Base-by-base conservation (phyloP, 2,113 vertebrate species). In the Haliaeetus leucogaster region DNA sequence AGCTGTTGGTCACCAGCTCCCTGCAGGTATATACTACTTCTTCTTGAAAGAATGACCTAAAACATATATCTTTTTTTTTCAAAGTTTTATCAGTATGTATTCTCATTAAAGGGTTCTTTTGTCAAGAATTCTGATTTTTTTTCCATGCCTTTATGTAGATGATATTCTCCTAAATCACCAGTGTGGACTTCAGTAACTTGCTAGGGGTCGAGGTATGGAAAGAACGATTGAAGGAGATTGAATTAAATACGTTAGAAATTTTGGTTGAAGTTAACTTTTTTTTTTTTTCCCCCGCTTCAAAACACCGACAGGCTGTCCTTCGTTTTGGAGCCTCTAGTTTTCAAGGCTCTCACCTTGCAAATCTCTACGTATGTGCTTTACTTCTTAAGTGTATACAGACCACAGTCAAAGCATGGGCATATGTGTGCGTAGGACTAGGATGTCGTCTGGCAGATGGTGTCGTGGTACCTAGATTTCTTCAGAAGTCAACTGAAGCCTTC, bases 391-490 rank as follows among this genome's bases (percentile, higher is more conserved):
- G 78, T 82, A 58, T 80, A 83, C 82, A 95, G 90, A 95, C 78
- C 93, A 58, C 55, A 97, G 85, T 65, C 81, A 92, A 95, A 95
- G 89, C 84, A 85, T 16, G 78, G 93, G 91, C 94, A 94, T 96
- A 96, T 85, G 93, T 91, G 67, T 88, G 93, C 74, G 94, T 96
- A 97, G 95, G 95, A 90, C 94, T 86, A 42, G 86, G 89, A 82
- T 96, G 94, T 92, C 82, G 72, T 94, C 91, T 97, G 94, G 95
- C 94, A 97, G 90, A 93, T 76, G 88, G 50, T 93, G 96, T 92
- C 83, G 92, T 72, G 91, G 71, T 96, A 82, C 73, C 74, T 73
- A 73, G 89, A 83, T 82, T 76, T 89, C 92, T 76, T 82, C 76
- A 93, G 72, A 93, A 97, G 83, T 83, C 82, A 95, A 40, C 70